phyloP scores from a whole-genome alignment of 2,113 vertebrate species.

The Cathartes aura region DNA sequence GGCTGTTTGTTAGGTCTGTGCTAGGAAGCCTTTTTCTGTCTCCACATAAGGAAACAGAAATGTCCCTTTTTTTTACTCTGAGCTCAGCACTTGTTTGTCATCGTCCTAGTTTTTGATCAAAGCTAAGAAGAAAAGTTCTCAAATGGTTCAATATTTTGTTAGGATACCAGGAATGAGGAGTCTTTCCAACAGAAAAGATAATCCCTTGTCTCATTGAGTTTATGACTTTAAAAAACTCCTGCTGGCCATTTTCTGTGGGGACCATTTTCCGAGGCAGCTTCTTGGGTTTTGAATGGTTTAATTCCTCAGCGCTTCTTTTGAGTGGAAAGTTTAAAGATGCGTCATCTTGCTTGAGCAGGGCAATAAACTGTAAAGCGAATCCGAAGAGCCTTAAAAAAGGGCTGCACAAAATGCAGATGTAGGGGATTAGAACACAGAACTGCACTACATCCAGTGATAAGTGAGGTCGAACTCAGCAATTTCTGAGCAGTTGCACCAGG shows the following conservation, averaged over 20 bases:
- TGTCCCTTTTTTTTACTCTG: not conserved
- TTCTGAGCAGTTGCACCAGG: constrained; percentile 39
- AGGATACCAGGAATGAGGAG: not conserved
- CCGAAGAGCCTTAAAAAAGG: constrained; percentile 52
- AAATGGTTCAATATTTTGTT: not conserved
- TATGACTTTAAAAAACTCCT: constrained; percentile 13
- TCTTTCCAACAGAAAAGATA: constrained; percentile 17
- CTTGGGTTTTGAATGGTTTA: constrained; percentile 31
- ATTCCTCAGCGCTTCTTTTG: constrained; percentile 45
- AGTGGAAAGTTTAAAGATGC: constrained; percentile 58
- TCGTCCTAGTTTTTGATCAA: not conserved
- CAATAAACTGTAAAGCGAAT: constrained; percentile 39
- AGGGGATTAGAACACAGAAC: constrained; percentile 52
- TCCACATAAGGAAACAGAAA: not conserved
- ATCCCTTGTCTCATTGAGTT: constrained; percentile 22
- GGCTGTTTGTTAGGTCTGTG: not conserved
- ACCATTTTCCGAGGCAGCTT: not conserved
- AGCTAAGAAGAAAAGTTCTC: not conserved
- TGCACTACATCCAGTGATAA: constrained; percentile 46
- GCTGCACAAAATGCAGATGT: constrained; percentile 59
- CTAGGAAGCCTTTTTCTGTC: not conserved
- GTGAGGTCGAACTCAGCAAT: constrained; percentile 40
- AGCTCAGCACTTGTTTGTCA: not conserved
- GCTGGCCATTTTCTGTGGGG: not conserved
- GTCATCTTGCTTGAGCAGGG: constrained; percentile 43